phyloP scores from a whole-genome alignment of 64 coral and sea anemone species.

The Montipora cactus region DNA sequence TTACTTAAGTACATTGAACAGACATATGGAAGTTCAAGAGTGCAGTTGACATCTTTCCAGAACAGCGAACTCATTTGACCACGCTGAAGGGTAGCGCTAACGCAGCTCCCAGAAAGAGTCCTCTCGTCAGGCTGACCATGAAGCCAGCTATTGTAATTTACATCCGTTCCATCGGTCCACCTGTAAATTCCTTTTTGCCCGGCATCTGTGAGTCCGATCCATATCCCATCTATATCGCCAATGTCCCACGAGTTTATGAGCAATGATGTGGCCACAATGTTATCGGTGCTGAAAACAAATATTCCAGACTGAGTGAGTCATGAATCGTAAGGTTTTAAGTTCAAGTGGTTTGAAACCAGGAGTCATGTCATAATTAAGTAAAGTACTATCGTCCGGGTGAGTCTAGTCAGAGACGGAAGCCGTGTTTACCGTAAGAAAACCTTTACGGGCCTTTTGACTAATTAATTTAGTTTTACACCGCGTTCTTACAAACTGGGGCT shows the following conservation, averaged over 20 bases:
- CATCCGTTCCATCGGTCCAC: constrained; percentile 69
- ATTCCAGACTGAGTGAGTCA: too few relatives aligned
- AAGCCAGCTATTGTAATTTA: constrained; percentile 78
- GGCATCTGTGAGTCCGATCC: constrained; percentile 76
- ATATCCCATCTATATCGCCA: constrained; percentile 67
- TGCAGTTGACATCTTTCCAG: constrained; percentile 83
- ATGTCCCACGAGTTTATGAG: constrained; percentile 86
- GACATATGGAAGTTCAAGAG: constrained; percentile 57
- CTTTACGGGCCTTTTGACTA: too few relatives aligned
- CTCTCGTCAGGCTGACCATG: constrained; percentile 82
- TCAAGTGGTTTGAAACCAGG: too few relatives aligned
- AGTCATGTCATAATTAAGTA: too few relatives aligned
- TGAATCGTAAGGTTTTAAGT: too few relatives aligned
- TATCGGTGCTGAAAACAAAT: constrained; percentile 26
- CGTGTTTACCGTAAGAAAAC: too few relatives aligned
- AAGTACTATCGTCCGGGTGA: too few relatives aligned
- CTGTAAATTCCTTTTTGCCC: constrained; percentile 66
- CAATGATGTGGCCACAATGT: constrained; percentile 69
- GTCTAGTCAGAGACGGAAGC: too few relatives aligned
- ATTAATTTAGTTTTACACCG: too few relatives aligned
- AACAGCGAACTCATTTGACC: constrained; percentile 77
- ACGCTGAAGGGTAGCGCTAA: constrained; percentile 57
- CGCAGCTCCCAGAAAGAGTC: constrained; percentile 63
- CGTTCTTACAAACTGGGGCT: too few relatives aligned
- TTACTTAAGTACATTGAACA: constrained; percentile 75